These are phyloP conservation scores for Pantherophis alleghaniensis DNA, from an alignment of 2,797 vertebrate genomes.

Conservation along the genomic window DNA sequence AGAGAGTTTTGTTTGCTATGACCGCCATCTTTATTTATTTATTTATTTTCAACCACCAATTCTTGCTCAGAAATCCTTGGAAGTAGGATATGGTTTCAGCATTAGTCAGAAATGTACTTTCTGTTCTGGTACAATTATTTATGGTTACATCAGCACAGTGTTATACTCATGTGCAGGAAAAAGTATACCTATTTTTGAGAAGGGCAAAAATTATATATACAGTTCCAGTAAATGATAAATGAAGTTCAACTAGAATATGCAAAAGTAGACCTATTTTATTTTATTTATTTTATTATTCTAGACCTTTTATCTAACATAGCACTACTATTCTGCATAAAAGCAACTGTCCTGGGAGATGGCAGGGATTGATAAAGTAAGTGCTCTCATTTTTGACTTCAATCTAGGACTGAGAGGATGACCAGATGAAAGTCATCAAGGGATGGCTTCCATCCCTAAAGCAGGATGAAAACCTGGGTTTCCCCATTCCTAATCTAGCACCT, in stretches of 20 bases:
- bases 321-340: neutral
- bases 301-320: neutral
- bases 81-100: neutral
- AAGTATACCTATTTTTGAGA: neutral
- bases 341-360: neutral
- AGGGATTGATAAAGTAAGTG: neutral
- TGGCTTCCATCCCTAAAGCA: neutral
- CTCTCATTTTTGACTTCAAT: neutral
- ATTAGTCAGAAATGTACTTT: neutral
- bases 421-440: neutral
- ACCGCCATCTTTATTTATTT: neutral
- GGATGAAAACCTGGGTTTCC: neutral
- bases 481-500: neutral
- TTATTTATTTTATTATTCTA: neutral
- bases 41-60: neutral
- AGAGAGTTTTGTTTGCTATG: neutral
- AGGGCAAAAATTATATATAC: neutral
- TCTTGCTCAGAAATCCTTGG: neutral
- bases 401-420: neutral
- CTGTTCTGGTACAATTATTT: neutral
- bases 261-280: neutral
- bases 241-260: neutral
- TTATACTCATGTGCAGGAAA: neutral
- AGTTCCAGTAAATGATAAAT: neutral
- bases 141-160: neutral